These are phyloP conservation scores for Megathymus violae DNA, from an alignment of 1,140 invertebrate species.

Conservation along the genomic window DNA sequence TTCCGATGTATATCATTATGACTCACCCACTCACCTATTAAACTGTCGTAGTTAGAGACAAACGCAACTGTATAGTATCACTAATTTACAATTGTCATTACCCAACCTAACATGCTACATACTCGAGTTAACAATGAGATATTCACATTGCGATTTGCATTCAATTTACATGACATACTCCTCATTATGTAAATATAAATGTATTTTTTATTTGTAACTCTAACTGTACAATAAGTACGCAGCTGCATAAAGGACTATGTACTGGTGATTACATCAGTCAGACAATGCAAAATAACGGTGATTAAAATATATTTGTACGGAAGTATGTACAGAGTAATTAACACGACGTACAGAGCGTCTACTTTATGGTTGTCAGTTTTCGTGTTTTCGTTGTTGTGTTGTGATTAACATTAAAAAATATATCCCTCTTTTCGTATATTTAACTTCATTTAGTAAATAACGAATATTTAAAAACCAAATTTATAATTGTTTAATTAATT, in stretches of 20 bases:
- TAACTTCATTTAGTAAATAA: no score
- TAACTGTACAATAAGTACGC: conserved; percentile 17
- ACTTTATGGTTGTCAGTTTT: no score
- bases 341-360: no score
- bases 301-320: background rate
- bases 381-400: no score
- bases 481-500: no score
- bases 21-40: conserved; percentile 9
- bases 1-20: conserved; percentile 19
- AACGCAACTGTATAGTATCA: conserved; percentile 14
- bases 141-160: conserved; percentile 29
- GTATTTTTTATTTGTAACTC: conserved; percentile 9
- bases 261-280: conserved; percentile 16
- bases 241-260: conserved; percentile 9
- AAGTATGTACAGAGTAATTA: background rate
- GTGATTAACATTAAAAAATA: no score
- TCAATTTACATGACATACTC: conserved; percentile 23
- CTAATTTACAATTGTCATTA: conserved; percentile 11
- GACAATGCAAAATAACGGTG: conserved; percentile 26
- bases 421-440: no score
- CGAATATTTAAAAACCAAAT: no score
- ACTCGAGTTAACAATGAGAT: conserved; percentile 25
- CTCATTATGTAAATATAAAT: conserved; percentile 13
- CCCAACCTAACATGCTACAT: conserved; percentile 16
- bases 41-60: conserved; percentile 5